Evolutionary conservation across 2,113 vertebrate species (phyloP).

Genomic region (Stomatorhinus ivindoensis): DNA sequence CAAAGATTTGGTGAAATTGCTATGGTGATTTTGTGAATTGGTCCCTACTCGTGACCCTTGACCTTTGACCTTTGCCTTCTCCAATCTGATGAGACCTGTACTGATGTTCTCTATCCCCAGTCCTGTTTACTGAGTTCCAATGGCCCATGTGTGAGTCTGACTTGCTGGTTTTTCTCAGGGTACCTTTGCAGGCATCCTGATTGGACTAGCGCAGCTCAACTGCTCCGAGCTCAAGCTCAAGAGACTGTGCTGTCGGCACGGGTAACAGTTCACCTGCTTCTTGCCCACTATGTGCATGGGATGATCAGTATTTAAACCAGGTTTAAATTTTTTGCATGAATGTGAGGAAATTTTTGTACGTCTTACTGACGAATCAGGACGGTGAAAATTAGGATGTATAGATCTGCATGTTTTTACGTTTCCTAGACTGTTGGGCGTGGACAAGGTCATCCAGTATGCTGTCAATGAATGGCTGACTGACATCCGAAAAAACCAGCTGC

Average conservation of each 20-base stretch:
- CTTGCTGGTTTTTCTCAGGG: constrained; percentile 55
- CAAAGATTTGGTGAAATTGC: not conserved
- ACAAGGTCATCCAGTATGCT: constrained; percentile 83
- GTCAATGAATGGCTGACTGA: constrained; percentile 83
- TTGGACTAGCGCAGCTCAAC: constrained; percentile 84
- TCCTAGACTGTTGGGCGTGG: constrained; percentile 75
- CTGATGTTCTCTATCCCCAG: not conserved
- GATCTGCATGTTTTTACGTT: not conserved
- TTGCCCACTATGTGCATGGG: not conserved
- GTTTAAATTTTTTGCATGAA: not conserved
- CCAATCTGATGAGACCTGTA: not conserved
- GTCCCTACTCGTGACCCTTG: not conserved
- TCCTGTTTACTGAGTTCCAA: not conserved
- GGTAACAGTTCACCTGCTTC: constrained; percentile 48
- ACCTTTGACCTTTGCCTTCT: not conserved
- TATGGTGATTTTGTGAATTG: not conserved
- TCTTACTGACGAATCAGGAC: not conserved
- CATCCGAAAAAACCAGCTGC: constrained; percentile 86
- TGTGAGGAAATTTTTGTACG: not conserved
- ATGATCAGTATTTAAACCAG: not conserved
- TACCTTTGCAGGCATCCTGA: constrained; percentile 84
- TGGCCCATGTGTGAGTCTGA: not conserved
- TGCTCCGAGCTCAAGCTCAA: constrained; percentile 86
- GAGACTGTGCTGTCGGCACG: constrained; percentile 80
- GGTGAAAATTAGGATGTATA: not conserved